Percentiles rank a stretch among this genome's conserved stretches.
Conservation (phyloP, 2,888 invertebrate species). For the Eustalomyia histrio region DNA sequence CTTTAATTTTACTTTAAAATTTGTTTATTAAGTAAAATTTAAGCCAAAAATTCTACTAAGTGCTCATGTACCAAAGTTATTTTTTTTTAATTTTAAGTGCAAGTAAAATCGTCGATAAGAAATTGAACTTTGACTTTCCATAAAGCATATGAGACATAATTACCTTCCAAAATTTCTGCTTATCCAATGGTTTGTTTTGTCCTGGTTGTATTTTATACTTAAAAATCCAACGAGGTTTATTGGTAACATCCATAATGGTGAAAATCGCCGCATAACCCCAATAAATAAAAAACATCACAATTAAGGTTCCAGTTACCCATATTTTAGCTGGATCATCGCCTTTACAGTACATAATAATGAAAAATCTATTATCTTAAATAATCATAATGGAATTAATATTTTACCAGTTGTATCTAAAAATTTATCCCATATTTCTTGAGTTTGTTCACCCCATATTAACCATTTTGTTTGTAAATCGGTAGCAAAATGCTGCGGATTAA, state of each 20-base stretch:
- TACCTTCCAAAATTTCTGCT: conserved; percentile 81
- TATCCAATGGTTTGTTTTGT: conserved; percentile 87
- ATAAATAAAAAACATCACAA: conserved; percentile 83
- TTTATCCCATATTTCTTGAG: conserved; percentile 87
- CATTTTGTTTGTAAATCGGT: conserved; percentile 5
- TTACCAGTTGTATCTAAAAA: conserved; percentile 83
- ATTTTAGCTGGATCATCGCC: conserved; percentile 83
- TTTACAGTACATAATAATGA: conserved; percentile 27
- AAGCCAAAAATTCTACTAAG: no score
- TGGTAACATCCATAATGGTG: conserved; percentile 86
- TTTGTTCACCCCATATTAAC: conserved; percentile 82
- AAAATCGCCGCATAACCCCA: conserved; percentile 87
- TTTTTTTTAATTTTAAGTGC: no score
- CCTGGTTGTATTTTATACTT: conserved; percentile 90
- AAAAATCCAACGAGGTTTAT: conserved; percentile 84
- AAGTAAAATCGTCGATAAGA: no score
- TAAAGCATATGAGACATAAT: background rate
- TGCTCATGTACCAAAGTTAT: no score
- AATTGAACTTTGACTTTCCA: no score
- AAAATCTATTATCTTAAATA: background rate
- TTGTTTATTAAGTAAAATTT: no score
- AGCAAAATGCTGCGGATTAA: conserved; percentile 4
- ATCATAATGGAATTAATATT: background rate
- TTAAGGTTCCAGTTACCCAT: conserved; percentile 82
- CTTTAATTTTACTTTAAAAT: no score